Base-by-base conservation (phyloP, 2,888 invertebrate genomes). In the Mechanitis mazaeus region DNA sequence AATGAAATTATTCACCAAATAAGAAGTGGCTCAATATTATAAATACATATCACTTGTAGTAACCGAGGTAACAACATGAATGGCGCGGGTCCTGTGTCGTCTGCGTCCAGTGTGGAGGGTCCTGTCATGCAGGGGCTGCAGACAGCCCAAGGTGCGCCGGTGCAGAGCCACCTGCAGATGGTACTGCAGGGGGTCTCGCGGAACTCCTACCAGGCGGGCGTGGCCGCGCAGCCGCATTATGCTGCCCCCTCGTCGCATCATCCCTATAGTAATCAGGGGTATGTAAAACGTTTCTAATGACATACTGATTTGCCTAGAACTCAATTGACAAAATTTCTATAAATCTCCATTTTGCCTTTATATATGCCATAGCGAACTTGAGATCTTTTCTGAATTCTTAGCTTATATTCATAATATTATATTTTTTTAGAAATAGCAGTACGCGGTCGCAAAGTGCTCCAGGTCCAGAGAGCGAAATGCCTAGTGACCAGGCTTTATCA, bases 401-500 rank as follows among this genome's bases (percentile, higher is more conserved):
- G 31, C 33, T 54, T 12, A 38, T n/a, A 3, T 42, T 28, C 20
- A 31, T 20, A 45, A 45, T 45, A 45, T 57, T 53, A 5, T 28
- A 56, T 33, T 57, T 33, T 68, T 65, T 50, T 84, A 92, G 91
- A 60, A 77, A 80, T 63, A 72, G 79, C 55, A 80, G 72, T 59
- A 72, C 76, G 42, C 78, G 83, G 28, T 68, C 75, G 6, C 78
- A 71, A 54, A 63, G 65, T 64, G 74, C 90, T 79, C 72, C 86
- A 75, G 67, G 87, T 20, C 20, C 20, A 20, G 85, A 85, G 68
- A 73, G 76, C 66, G 85, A 87, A 72, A 74, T 84, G 70, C 83
- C 91, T 42, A 83, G 91, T 60, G 95, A 96, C 84, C 93, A 94
- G 58, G 91, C 94, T 65, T 90, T 97, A 58, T 96, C 96, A 3